Evolutionary conservation across 2,888 invertebrate genomes (phyloP).

Genomic region (Siphonodentalium dalli): DNA sequence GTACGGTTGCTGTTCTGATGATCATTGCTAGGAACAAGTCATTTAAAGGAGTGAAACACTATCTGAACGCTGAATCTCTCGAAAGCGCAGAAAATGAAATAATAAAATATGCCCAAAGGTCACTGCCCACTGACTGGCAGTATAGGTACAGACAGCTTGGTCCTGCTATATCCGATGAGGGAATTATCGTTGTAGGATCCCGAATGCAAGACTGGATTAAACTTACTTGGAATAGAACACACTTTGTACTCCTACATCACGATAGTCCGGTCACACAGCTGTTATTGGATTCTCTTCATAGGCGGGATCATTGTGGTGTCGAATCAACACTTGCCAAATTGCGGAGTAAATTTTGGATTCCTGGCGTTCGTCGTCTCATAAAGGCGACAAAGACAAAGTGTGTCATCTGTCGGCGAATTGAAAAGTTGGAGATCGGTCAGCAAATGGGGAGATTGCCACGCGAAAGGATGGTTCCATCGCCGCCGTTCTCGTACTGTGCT

Average conservation of each 20-base stretch:
- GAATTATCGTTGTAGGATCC: conserved; percentile 1
- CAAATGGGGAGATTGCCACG: conserved; percentile 4
- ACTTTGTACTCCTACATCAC: conserved; percentile 1
- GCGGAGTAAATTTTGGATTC: conserved; percentile 13
- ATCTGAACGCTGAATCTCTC: background rate
- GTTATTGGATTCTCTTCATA: background rate
- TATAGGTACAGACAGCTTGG: background rate
- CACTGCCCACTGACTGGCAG: background rate
- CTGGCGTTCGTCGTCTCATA: background rate
- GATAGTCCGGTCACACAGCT: background rate
- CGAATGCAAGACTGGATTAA: conserved; percentile 12
- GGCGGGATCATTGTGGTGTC: conserved; percentile 1
- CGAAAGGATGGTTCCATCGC: background rate
- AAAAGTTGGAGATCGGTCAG: background rate
- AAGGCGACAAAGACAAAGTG: background rate
- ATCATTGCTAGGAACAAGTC: conserved; percentile 1
- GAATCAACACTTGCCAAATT: conserved; percentile 6
- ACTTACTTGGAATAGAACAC: conserved; percentile 4
- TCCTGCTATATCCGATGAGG: background rate
- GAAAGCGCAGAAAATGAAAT: conserved; percentile 1
- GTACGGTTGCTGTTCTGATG: background rate
- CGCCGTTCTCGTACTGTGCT: conserved; percentile 3
- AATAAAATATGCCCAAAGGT: background rate
- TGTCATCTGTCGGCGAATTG: conserved; percentile 3
- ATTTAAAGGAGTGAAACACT: background rate